Percentiles rank a stretch among this genome's conserved stretches.
These are phyloP conservation scores for Campoplex capitator DNA, from an alignment of 2,888 invertebrate species.

Conservation along the genomic window DNA sequence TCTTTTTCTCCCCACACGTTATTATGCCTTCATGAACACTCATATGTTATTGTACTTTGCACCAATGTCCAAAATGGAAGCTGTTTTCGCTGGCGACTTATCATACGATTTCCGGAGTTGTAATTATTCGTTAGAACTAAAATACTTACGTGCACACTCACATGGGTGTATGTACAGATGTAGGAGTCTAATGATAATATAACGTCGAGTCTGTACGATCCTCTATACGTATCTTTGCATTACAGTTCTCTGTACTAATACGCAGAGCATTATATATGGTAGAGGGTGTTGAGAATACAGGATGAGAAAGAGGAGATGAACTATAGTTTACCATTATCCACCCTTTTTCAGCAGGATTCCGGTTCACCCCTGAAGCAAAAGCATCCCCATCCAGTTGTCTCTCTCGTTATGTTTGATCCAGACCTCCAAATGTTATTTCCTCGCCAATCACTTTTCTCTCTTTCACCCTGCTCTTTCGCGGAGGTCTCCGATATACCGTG, in stretches of 20 bases:
- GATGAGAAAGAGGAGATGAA: slow-evolving; percentile 43
- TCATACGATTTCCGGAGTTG: slow-evolving; percentile 71
- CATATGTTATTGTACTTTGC: background rate
- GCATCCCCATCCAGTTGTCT: slow-evolving; percentile 35
- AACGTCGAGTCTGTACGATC: slow-evolving; percentile 32
- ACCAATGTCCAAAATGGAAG: slow-evolving; percentile 50
- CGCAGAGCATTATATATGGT: slow-evolving; percentile 20
- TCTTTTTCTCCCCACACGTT: background rate
- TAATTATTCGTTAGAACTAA: slow-evolving; percentile 78
- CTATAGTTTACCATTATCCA: slow-evolving; percentile 72
- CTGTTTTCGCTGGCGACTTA: slow-evolving; percentile 62
- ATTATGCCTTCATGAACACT: slow-evolving; percentile 64
- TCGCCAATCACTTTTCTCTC: slow-evolving; percentile 23
- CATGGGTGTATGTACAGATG: background rate
- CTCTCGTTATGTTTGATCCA: slow-evolving; percentile 76
- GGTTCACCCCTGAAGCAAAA: slow-evolving; percentile 34
- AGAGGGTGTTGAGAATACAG: slow-evolving; percentile 44
- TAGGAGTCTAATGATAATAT: slow-evolving; percentile 2
- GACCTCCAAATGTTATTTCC: slow-evolving; percentile 59
- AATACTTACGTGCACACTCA: slow-evolving; percentile 60
- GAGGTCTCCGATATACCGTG: slow-evolving; percentile 11
- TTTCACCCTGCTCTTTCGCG: background rate
- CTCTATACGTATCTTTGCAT: slow-evolving; percentile 57
- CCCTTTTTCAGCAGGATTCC: slow-evolving; percentile 43
- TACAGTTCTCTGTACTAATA: slow-evolving; percentile 35